Percentiles rank a stretch among this genome's conserved stretches.
These are phyloP conservation scores for Sipha flava DNA, from an alignment of 1,140 invertebrate species.

Conservation along the genomic window DNA sequence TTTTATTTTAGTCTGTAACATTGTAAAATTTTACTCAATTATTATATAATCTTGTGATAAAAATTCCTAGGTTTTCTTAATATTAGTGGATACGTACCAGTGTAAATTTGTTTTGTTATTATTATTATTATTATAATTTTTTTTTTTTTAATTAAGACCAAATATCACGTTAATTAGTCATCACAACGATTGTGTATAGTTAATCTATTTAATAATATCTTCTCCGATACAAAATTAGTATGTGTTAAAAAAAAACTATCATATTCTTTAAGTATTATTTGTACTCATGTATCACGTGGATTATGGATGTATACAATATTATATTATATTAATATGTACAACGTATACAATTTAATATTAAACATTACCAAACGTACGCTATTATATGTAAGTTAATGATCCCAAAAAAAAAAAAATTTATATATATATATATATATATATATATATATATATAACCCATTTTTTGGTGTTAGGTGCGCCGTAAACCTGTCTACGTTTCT, in stretches of 20 bases:
- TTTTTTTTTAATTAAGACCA: not conserved
- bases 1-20: constrained; percentile 5
- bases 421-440: no score
- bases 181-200: constrained; percentile 14
- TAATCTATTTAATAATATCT: not conserved
- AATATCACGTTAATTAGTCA: constrained; percentile 17
- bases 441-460: no score
- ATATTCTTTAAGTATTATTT: not conserved
- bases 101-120: constrained; percentile 19
- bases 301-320: no score
- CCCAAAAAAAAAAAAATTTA: not conserved
- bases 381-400: not conserved
- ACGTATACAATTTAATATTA: not conserved
- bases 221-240: not conserved
- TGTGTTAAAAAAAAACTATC: constrained; percentile 6
- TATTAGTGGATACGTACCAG: not conserved
- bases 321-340: not conserved
- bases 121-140: constrained; percentile 17
- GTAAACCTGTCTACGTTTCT: no score
- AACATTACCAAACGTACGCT: not conserved
- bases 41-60: constrained; percentile 26
- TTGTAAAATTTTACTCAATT: constrained; percentile 15
- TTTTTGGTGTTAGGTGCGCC: no score
- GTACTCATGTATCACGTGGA: not conserved
- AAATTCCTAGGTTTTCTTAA: constrained; percentile 11